These are phyloP conservation scores for Pteropus rufus DNA, from an alignment of 2,797 vertebrate genomes.

Conservation along the genomic window DNA sequence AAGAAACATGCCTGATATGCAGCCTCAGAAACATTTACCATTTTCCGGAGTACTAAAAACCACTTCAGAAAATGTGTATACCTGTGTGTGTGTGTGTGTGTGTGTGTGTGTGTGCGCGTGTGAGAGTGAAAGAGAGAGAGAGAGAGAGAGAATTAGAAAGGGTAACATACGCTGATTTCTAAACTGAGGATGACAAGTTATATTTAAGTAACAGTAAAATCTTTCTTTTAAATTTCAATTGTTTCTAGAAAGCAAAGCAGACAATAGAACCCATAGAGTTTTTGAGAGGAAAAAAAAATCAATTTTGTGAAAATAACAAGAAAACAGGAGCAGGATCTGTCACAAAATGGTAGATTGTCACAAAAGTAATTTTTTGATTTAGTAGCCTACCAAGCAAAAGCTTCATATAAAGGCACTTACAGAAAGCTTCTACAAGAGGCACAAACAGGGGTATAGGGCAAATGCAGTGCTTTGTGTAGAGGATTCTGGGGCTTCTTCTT, in stretches of 20 bases:
- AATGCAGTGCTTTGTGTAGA: background rate
- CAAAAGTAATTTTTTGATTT: background rate
- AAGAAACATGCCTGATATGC: background rate
- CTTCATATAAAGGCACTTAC: background rate
- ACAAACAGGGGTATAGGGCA: background rate
- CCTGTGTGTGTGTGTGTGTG: background rate
- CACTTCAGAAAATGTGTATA: background rate
- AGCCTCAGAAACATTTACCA: background rate
- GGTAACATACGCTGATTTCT: background rate
- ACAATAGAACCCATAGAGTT: background rate
- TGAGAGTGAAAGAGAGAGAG: fast-evolving
- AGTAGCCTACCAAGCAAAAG: background rate
- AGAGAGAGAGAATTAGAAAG: background rate
- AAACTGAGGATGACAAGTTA: constrained; percentile 1
- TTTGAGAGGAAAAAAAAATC: background rate
- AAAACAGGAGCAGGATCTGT: background rate
- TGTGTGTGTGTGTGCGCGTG: background rate
- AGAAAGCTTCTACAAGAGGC: background rate
- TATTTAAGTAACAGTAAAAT: background rate
- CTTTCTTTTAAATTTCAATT: background rate
- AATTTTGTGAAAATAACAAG: background rate
- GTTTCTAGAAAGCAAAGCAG: constrained; percentile 45
- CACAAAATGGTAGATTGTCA: background rate
- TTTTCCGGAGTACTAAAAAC: background rate
- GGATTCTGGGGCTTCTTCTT: background rate